A percentile compares a stretch with the other conserved stretches of the same genome.
Evolutionary conservation across 2,797 vertebrate species (phyloP).

Genomic region (Okamejei kenojei): DNA sequence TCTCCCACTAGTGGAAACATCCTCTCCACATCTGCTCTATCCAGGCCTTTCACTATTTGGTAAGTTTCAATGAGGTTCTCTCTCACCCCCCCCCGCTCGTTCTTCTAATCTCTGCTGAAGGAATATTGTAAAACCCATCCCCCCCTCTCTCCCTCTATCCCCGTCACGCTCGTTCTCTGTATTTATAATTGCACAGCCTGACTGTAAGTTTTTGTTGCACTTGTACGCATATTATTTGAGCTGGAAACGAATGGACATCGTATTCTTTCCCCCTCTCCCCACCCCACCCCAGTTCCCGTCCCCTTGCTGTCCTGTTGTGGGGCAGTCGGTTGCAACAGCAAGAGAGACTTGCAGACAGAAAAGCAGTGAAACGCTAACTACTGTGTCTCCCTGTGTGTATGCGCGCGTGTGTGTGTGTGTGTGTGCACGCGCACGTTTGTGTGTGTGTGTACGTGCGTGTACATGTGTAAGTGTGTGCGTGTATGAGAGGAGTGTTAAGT

Average conservation of each 20-base stretch:
- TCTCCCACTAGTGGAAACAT: too few relatives aligned
- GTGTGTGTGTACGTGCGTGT: background rate
- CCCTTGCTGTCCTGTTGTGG: background rate
- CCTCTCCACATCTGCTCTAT: too few relatives aligned
- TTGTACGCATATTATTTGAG: background rate
- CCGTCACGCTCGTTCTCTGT: background rate
- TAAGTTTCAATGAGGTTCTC: too few relatives aligned
- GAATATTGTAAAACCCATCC: too few relatives aligned
- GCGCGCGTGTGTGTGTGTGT: background rate
- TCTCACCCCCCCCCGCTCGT: too few relatives aligned
- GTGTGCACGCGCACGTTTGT: background rate
- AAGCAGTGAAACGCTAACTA: background rate
- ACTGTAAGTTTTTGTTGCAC: background rate
- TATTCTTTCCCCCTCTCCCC: background rate
- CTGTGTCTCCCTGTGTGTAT: background rate
- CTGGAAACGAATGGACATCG: background rate
- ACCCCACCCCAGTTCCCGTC: too few relatives aligned
- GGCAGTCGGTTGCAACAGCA: background rate
- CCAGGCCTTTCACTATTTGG: too few relatives aligned
- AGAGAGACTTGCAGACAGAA: background rate
- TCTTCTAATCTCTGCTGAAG: too few relatives aligned
- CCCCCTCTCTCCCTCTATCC: too few relatives aligned
- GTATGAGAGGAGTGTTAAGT: slow-evolving; percentile 18
- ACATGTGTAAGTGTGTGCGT: background rate
- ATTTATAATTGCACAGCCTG: background rate